phyloP scores from a whole-genome alignment of 2,888 invertebrate species.

The Globia sparganii region DNA sequence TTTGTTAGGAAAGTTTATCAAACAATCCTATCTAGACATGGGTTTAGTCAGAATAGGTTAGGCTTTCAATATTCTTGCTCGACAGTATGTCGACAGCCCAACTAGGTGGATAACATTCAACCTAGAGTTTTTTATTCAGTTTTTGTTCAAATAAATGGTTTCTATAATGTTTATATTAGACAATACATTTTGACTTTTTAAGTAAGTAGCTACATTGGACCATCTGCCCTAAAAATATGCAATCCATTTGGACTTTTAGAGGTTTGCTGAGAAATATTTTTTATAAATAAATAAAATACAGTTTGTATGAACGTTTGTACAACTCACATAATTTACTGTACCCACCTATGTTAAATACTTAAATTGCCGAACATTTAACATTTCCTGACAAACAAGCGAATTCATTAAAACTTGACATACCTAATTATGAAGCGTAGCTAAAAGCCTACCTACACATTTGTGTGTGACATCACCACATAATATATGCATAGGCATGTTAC shows the following conservation, averaged over 20 bases:
- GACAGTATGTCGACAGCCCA: not conserved
- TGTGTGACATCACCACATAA: not conserved
- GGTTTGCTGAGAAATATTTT: not conserved
- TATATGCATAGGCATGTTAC: not conserved
- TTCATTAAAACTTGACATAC: conserved; percentile 1
- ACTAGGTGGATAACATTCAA: no score
- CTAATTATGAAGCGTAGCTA: not conserved
- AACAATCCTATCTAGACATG: not conserved
- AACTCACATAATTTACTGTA: not conserved
- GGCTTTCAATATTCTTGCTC: not conserved
- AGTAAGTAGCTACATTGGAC: no score
- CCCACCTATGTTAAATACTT: not conserved
- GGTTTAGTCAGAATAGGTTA: not conserved
- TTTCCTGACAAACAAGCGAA: not conserved
- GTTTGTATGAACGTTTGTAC: not conserved
- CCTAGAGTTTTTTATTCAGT: not conserved
- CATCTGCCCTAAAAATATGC: not conserved
- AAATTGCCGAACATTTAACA: not conserved
- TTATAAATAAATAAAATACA: not conserved
- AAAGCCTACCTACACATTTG: not conserved
- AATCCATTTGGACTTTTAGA: not conserved
- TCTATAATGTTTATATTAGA: not conserved
- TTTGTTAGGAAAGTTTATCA: not conserved
- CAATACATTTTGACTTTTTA: not conserved
- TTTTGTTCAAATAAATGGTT: not conserved